Base-by-base conservation (phyloP, 1,140 invertebrate species). In the Ruditapes philippinarum region DNA sequence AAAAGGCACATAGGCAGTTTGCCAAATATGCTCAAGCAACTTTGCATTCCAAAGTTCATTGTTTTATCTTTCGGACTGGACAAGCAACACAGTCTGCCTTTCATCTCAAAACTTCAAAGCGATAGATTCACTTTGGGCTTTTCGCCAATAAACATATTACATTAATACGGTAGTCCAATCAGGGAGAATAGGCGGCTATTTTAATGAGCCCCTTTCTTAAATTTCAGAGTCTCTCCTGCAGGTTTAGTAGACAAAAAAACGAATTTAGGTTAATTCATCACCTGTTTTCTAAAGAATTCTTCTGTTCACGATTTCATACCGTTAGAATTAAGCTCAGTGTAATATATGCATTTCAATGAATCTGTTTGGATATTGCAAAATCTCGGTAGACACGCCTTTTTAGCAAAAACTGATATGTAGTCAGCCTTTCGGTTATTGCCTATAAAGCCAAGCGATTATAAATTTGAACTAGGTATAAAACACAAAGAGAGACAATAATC, bases 381-480 rank as follows among this genome's bases (percentile, higher is more conserved):
- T n/a, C 57, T 87, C 25, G 79, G 65, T 19, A 25, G 17, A 17
- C 65, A 33, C 3, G 49, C 51, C 0, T 57, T 80, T 19, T 28
- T 90, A 3, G 76, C 76, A 60, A 90, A 90, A 40, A 28, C 14
- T 22, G 84, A 87, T 33, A 83, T 87, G 9, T 76, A 88, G 38
- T 88, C 89, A 54, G 89, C 84, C 31, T 90, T 88, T 68, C 19
- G 82, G n/a, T 74, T 86, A 25, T 22, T 73, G 2, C 36, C 33
- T 11, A 73, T 73, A 19, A 3, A 38, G 2, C 68, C 68, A 9
- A 17, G 4, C 7, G n/a, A n/a, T n/a, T n/a, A n/a, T n/a, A n/a
- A n/a, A n/a, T n/a, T n/a, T n/a, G n/a, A n/a, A n/a, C 79, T 82
- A 19, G 62, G 57, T 22, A 74, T 89, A 14, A 57, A 70, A 45